Evolutionary conservation across 2,888 invertebrate species (phyloP).

Genomic region (Athetis lepigone): DNA sequence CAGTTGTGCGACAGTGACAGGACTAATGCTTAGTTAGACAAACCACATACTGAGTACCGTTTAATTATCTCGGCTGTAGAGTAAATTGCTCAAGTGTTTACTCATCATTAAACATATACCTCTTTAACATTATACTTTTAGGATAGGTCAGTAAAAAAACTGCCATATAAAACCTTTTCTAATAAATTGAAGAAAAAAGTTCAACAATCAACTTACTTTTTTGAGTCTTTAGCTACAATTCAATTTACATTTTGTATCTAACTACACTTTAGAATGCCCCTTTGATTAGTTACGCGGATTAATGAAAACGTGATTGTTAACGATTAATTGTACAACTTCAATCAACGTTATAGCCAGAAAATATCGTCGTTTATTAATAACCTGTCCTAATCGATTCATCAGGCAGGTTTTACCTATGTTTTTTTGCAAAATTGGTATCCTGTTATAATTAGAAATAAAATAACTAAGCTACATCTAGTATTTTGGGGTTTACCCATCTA

Average conservation of each 20-base stretch:
- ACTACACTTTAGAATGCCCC: neutral
- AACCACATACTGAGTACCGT: too few relatives aligned
- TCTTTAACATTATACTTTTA: too few relatives aligned
- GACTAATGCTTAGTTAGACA: too few relatives aligned
- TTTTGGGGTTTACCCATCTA: neutral
- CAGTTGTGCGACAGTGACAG: too few relatives aligned
- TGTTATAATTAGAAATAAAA: constrained; percentile 1
- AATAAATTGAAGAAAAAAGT: too few relatives aligned
- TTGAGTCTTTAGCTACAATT: neutral
- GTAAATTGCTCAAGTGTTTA: neutral
- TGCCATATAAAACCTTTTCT: too few relatives aligned
- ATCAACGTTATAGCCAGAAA: neutral
- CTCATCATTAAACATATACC: neutral
- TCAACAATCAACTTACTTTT: too few relatives aligned
- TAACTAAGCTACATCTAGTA: neutral
- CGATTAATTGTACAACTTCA: neutral
- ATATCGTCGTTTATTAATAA: neutral
- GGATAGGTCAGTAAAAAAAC: constrained; percentile 17
- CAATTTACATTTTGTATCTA: neutral
- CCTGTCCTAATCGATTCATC: neutral
- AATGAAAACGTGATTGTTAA: neutral
- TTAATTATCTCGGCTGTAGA: too few relatives aligned
- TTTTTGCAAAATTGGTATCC: constrained; percentile 1
- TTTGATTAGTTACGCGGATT: neutral
- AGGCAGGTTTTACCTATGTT: neutral